Percentiles rank a stretch among this genome's conserved stretches.
Conservation (phyloP, 2,888 invertebrate genomes). For the Dinocampus coccinellae region DNA sequence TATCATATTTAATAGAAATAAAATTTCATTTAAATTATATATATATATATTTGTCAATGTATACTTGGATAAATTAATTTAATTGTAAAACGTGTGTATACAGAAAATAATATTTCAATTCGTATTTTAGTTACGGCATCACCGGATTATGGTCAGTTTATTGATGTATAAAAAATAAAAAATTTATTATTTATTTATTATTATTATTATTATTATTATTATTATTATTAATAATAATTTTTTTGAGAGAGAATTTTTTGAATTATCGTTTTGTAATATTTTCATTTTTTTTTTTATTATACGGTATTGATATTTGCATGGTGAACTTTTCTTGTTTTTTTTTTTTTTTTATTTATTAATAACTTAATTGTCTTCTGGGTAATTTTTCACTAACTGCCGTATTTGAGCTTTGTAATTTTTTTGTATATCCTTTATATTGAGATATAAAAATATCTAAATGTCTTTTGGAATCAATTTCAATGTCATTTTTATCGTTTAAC, state of each 20-base stretch:
- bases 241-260: too few species aligned
- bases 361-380: constrained; percentile 26
- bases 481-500: constrained; percentile 1
- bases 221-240: too few species aligned
- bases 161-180: too few species aligned
- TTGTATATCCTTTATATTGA: constrained; percentile 3
- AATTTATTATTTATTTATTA: too few species aligned
- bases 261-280: constrained; percentile 19
- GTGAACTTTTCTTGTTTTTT: constrained; percentile 21
- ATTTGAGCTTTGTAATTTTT: constrained; percentile 24
- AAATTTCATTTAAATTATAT: too few species aligned
- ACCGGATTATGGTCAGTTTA: constrained; percentile 64
- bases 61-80: constrained; percentile 42
- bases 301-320: constrained; percentile 25
- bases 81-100: constrained; percentile 25
- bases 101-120: constrained; percentile 53
- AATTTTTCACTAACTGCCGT: constrained; percentile 32
- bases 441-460: constrained; percentile 4
- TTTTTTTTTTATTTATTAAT: constrained; percentile 12
- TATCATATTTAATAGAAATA: too few species aligned
- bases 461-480: constrained; percentile 1
- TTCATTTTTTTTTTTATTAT: constrained; percentile 32
- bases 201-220: too few species aligned
- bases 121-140: constrained; percentile 63
- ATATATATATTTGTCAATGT: neutral